Base-by-base conservation (phyloP, 2,113 vertebrate species). In the Marmota flaviventris region DNA sequence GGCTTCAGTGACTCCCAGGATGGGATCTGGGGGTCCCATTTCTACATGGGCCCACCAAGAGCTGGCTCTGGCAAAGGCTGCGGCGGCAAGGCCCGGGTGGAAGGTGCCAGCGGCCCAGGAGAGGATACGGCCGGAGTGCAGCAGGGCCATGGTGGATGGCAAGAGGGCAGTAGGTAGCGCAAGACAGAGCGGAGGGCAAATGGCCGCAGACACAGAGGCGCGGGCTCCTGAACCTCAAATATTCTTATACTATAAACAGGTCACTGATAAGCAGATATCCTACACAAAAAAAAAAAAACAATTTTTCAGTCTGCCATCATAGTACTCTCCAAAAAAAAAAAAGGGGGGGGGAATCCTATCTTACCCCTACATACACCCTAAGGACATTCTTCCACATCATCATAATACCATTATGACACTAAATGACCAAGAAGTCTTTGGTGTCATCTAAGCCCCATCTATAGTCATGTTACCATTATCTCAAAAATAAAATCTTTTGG, bases 21-120 rank as follows among this genome's bases (percentile, higher is more conserved):
- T 99, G 92, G 99, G 99, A 97, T 99, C 99, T 0, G 99, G 99
- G 89, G 99, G 99, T 8, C 99, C 99, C 99, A 99, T 99, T 98
- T 99, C 99, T 97, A 99, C 99, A 16, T 99, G 99, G 70, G 99
- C 94, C 99, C 99, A 99, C 99, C 99, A 99, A 93, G 99, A 99
- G 98, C 99, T 99, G 98, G 98, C 98, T 81, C 99, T 98, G 95
- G 95, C 95, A 45, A 99, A 98, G 29, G 99, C 94, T 78, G 61
- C 95, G 9, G 92, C 27, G 95, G 97, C 85, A 97, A 98, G 95
- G 99, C 91, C 97, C 12, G 98, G 98, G 16, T 99, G 99, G 86
- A 98, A 98, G 45, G 98, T 94, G 70, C 98, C 96, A 73, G 98
- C 95, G 82, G 98, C 96, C 67, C 98, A 98, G 88, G 78, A 96